Evolutionary conservation across 2,888 invertebrate species (phyloP), one percentile per base, ranked within the genome.

Genomic region (Hedya salicella): DNA sequence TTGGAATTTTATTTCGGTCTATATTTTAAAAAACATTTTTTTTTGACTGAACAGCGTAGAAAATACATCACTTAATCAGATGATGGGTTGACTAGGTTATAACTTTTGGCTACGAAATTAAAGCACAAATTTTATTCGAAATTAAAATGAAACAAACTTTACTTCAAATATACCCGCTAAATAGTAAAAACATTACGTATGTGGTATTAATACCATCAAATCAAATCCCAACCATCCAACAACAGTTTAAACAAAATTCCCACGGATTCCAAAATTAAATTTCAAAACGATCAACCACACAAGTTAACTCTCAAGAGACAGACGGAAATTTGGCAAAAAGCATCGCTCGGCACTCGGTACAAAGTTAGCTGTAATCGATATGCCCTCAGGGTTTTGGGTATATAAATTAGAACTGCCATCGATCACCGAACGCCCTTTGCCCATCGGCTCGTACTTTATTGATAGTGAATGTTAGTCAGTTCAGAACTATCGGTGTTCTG

Each of bases 331-430:
- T 86, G 80, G 85, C 87, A 90, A 90, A 90, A 90, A 89, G 85
- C 86, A 75, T 62, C 77, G 75, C 77, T 71, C 75, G 77, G 80
- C 73, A 77, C 78, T 75, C 70, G 75, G 79, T 70, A 73, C 81
- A 76, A 91, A 90, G 84, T 89, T 91, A 80, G 79, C 75, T 76
- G 91, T 91, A 91, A 92, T 88, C 90, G 91, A 92, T 92, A 88
- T 88, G 91, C 87, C 91, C 91, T 89, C 81, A 89, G 91, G 91
- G 91, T 86, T 89, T 92, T 90, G 88, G 82, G 81, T 87, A 89
- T 89, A 88, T 89, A 88, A 91, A 90, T 91, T 91, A 91, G 90
- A 86, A 89, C 85, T 87, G 83, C 91, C 91, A 92, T 92, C 91
- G 86, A 92, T 92, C 91, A 92, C 88, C 63, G 83, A n/a, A 72